Evolutionary conservation across 1,140 invertebrate species (phyloP), one percentile per base, ranked within the genome.

Genomic region (Metaphire vulgaris): DNA sequence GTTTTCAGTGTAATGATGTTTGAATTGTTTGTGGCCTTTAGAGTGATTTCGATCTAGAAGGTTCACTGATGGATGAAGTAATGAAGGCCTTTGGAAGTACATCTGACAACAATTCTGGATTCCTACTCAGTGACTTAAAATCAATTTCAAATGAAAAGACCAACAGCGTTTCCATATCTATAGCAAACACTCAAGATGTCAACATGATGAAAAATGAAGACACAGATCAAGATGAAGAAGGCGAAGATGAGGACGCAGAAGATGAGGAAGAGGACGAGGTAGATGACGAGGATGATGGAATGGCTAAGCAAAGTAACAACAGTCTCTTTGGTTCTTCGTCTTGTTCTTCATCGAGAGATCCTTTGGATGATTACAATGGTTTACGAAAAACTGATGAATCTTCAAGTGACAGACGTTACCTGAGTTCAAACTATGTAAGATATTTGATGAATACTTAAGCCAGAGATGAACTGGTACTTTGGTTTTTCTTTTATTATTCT

Each of bases 31-130:
- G n/a, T n/a, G n/a, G n/a, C n/a, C n/a, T n/a, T n/a, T 81, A 91
- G 90, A 90, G 89, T 85, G 90, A 91, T 69, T 91, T 93, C 77
- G 95, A 98, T 86, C 92, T 97, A 82, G 94, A 94, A 16, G 92
- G 95, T 12, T 97, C 94, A 78, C 87, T 98, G 41, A 88, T 97
- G 81, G 95, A 96, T 82, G 96, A 98, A 87, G 93, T 97, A 87
- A 93, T 98, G 81, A 91, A 91, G 80, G 92, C 91, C 26, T 85
- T 93, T 72, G 89, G 88, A 81, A 85, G 80, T 14, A 79, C 71
- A 33, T 79, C 72, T 79, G 79, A 31, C 26, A n/a, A 28, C 0
- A 30, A 26, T 16, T 15, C 28, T 15, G 72, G 41, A n/a, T 31
- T 34, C 0, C 26, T 34, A 34, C 32, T 73, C 32, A 73, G 41